These are phyloP conservation scores for Meiosimyza decipiens DNA, from an alignment of 2,888 invertebrate genomes.

Conservation along the genomic window DNA sequence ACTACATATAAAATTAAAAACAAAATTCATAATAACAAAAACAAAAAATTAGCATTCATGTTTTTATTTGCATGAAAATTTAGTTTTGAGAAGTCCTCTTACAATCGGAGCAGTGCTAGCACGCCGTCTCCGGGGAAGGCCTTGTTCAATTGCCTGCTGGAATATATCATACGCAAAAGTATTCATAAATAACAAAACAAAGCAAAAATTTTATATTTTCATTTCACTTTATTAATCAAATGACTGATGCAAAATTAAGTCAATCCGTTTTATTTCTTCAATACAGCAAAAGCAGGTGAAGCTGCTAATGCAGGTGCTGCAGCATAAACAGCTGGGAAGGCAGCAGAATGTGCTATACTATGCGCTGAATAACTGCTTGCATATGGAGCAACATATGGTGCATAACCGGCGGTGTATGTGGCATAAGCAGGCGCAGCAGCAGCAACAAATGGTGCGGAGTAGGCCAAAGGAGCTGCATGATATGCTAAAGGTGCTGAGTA, in stretches of 20 bases:
- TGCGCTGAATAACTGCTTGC: conserved; percentile 60
- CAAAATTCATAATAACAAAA: too few relatives aligned
- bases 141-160: too few relatives aligned
- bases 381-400: conserved; percentile 62
- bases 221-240: too few relatives aligned
- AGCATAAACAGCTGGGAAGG: conserved; percentile 56
- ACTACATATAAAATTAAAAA: too few relatives aligned
- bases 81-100: too few relatives aligned
- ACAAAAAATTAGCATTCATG: too few relatives aligned
- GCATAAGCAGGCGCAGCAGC: conserved; percentile 20
- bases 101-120: too few relatives aligned
- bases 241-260: not conserved
- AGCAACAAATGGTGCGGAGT: conserved; percentile 45
- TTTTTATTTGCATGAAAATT: too few relatives aligned
- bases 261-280: conserved; percentile 43
- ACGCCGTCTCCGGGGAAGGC: too few relatives aligned
- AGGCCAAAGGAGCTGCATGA: conserved; percentile 58
- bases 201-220: too few relatives aligned
- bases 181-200: too few relatives aligned
- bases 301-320: conserved; percentile 28
- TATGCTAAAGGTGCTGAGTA: conserved; percentile 26
- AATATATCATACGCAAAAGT: too few relatives aligned
- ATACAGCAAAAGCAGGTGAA: conserved; percentile 38
- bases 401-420: conserved; percentile 48
- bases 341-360: conserved; percentile 60